phyloP scores from a whole-genome alignment of 92 coral and sea anemone genomes.

The Ricordea florida region DNA sequence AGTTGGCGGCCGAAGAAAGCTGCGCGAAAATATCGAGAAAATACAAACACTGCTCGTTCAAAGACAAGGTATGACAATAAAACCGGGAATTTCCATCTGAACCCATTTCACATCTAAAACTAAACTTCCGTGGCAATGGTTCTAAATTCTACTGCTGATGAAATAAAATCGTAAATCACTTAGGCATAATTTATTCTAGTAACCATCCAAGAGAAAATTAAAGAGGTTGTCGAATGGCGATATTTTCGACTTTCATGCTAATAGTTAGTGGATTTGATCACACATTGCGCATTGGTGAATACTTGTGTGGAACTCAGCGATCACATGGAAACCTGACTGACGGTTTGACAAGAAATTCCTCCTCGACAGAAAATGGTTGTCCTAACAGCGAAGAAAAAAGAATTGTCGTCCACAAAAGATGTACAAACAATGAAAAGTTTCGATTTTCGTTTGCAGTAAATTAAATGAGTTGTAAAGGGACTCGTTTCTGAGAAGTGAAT shows the following conservation, averaged over 20 bases:
- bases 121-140: neutral
- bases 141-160: neutral
- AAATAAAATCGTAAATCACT: too few species aligned
- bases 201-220: too few species aligned
- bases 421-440: neutral
- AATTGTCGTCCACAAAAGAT: too few species aligned
- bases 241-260: neutral
- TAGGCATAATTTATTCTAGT: too few species aligned
- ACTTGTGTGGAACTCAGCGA: constrained; percentile 14
- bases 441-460: constrained; percentile 26
- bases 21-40: too few species aligned
- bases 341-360: constrained; percentile 28
- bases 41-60: too few species aligned
- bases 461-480: constrained; percentile 1
- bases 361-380: constrained; percentile 21
- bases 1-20: too few species aligned
- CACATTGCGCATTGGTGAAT: constrained; percentile 26
- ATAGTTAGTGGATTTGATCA: neutral
- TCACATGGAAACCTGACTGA: constrained; percentile 26
- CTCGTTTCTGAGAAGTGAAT: constrained; percentile 12
- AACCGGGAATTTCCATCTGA: neutral
- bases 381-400: neutral
- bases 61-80: constrained; percentile 17
- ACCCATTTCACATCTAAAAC: neutral
- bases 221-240: neutral